Conservation (phyloP, 1,140 invertebrate genomes). For the Drusus annulatus region DNA sequence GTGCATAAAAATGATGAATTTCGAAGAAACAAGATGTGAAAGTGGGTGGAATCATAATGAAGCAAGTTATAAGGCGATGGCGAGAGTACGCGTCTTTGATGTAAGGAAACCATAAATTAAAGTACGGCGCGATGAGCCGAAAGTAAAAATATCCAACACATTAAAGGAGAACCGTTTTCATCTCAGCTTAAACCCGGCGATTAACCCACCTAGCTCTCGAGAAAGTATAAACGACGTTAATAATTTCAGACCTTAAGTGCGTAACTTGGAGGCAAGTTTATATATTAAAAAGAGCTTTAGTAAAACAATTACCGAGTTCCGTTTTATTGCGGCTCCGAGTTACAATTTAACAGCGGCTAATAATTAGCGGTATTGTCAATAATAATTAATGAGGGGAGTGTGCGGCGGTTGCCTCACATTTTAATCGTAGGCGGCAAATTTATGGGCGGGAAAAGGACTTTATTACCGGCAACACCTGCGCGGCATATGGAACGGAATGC, state of each 20-base stretch:
- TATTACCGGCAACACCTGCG: conserved; percentile 44
- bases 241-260: conserved; percentile 8
- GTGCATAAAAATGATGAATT: too few species aligned
- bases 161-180: conserved; percentile 25
- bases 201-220: conserved; percentile 25
- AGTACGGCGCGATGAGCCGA: not conserved
- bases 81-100: not conserved
- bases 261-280: conserved; percentile 28
- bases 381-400: conserved; percentile 56
- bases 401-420: conserved; percentile 41
- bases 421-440: conserved; percentile 54
- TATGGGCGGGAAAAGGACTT: conserved; percentile 44
- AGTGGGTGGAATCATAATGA: not conserved
- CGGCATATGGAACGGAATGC: conserved; percentile 40
- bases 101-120: conserved; percentile 21
- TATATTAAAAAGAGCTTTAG: conserved; percentile 42
- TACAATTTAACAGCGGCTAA: conserved; percentile 53
- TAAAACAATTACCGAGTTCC: conserved; percentile 39
- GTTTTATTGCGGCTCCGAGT: conserved; percentile 41
- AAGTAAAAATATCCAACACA: conserved; percentile 24
- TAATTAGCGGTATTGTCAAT: conserved; percentile 58
- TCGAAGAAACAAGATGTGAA: too few species aligned
- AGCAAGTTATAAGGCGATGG: not conserved
- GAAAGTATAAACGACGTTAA: not conserved
- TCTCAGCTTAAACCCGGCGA: conserved; percentile 19